Evolutionary conservation across 37 sponge, comb jelly and placozoan species (phyloP).

Genomic region (Eunapius fragilis): DNA sequence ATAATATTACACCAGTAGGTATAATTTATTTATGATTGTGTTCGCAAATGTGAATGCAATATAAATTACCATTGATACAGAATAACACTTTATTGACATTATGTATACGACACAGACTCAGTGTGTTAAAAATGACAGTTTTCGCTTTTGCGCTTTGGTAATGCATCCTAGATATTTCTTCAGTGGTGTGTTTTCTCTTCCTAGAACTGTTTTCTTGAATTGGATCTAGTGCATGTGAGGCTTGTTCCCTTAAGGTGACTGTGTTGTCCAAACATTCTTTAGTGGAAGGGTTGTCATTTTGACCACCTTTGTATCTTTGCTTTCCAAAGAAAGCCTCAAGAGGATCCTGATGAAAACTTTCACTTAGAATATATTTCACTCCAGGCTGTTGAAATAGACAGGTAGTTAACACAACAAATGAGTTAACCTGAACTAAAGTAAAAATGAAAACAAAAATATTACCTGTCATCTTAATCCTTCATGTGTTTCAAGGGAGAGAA

Average conservation of each 20-base stretch:
- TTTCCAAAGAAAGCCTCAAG: slow-evolving; percentile 51
- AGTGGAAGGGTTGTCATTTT: slow-evolving; percentile 38
- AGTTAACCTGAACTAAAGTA: slow-evolving; percentile 19
- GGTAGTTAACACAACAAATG: slow-evolving; percentile 29
- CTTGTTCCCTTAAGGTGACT: slow-evolving; percentile 28
- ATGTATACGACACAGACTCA: neutral
- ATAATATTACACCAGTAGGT: neutral
- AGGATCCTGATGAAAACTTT: slow-evolving; percentile 35
- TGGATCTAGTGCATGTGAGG: slow-evolving; percentile 38
- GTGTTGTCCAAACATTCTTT: slow-evolving; percentile 29
- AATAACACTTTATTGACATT: no score
- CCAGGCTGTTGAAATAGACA: slow-evolving; percentile 16
- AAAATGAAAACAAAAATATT: neutral
- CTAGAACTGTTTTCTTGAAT: slow-evolving; percentile 25
- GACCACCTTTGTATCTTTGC: slow-evolving; percentile 31
- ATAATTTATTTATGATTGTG: neutral
- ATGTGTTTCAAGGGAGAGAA: neutral
- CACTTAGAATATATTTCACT: slow-evolving; percentile 19
- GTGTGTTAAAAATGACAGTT: slow-evolving; percentile 9
- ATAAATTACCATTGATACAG: no score
- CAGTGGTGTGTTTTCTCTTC: neutral
- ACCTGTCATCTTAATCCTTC: slow-evolving; percentile 19
- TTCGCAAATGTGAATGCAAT: no score
- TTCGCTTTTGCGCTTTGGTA: neutral
- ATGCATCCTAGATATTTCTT: neutral